Percentiles rank a stretch among this genome's conserved stretches.
Evolutionary conservation across 1,140 invertebrate genomes (phyloP).

Genomic region (Euwallacea fornicatus): DNA sequence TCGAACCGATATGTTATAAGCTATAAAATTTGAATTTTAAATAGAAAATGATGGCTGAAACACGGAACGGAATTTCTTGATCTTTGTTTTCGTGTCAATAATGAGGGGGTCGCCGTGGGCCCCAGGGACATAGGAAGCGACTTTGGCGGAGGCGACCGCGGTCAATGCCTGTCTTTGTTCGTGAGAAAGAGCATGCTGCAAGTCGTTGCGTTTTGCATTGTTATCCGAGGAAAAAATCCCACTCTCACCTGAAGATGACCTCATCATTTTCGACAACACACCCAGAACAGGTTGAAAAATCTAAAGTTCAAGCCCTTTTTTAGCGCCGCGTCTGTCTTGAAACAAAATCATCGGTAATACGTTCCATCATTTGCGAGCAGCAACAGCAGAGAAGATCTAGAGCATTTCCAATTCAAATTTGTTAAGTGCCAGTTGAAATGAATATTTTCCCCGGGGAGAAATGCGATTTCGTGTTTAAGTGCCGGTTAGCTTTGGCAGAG

Average conservation of each 20-base stretch:
- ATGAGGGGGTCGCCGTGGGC: constrained; percentile 18
- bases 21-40: constrained; percentile 2
- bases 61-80: neutral
- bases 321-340: too few relatives aligned
- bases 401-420: constrained; percentile 31
- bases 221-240: constrained; percentile 26
- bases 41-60: neutral
- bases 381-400: neutral
- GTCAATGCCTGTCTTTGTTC: constrained; percentile 34
- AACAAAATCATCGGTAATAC: too few relatives aligned
- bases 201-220: constrained; percentile 13
- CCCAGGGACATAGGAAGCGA: constrained; percentile 30
- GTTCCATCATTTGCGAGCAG: too few relatives aligned
- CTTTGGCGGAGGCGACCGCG: constrained; percentile 29
- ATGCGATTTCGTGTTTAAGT: constrained; percentile 30
- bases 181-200: constrained; percentile 10
- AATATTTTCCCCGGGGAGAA: constrained; percentile 26
- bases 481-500: constrained; percentile 20
- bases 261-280: neutral
- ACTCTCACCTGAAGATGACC: constrained; percentile 13
- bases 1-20: too few relatives aligned
- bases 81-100: constrained; percentile 31
- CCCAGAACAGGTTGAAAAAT: too few relatives aligned
- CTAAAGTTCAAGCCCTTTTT: too few relatives aligned
- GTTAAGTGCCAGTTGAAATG: constrained; percentile 29